Percentiles rank a stretch among this genome's conserved stretches.
Evolutionary conservation across 2,113 vertebrate species (phyloP).

Genomic region (Corythaixoides concolor): DNA sequence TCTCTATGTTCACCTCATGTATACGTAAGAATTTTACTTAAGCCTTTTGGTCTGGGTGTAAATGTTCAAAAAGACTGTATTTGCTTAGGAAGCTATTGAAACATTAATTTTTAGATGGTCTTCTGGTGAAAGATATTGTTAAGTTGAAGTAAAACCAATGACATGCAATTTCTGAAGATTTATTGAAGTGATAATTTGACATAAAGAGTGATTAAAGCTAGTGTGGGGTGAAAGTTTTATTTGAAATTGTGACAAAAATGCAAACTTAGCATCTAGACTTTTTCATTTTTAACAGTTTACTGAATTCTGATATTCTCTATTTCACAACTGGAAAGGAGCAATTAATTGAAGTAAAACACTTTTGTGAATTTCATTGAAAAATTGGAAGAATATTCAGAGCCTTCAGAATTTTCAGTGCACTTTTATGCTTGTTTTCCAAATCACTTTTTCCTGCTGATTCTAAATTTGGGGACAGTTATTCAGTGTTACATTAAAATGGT

Average conservation of each 20-base stretch:
- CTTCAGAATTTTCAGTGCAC: background rate
- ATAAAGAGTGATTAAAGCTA: background rate
- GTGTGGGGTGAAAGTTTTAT: background rate
- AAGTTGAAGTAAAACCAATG: background rate
- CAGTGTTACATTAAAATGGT: conserved; percentile 8
- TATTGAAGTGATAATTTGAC: background rate
- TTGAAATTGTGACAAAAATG: background rate
- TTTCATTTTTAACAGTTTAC: background rate
- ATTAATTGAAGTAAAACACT: background rate
- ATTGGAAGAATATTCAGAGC: background rate
- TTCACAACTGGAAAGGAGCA: background rate
- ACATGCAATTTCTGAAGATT: background rate
- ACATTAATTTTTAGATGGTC: conserved; percentile 26
- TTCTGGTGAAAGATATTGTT: conserved; percentile 26
- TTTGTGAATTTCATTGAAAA: background rate
- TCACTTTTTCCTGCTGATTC: background rate
- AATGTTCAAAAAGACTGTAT: conserved; percentile 47
- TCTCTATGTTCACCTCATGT: background rate
- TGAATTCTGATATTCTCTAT: background rate
- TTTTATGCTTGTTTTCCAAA: background rate
- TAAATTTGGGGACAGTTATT: background rate
- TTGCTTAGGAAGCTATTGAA: conserved; percentile 45
- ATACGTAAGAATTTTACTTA: background rate
- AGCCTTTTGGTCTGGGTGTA: conserved; percentile 40
- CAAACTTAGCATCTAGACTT: background rate